Evolutionary conservation across 2,113 vertebrate species (phyloP).

Genomic region (Colius striatus): DNA sequence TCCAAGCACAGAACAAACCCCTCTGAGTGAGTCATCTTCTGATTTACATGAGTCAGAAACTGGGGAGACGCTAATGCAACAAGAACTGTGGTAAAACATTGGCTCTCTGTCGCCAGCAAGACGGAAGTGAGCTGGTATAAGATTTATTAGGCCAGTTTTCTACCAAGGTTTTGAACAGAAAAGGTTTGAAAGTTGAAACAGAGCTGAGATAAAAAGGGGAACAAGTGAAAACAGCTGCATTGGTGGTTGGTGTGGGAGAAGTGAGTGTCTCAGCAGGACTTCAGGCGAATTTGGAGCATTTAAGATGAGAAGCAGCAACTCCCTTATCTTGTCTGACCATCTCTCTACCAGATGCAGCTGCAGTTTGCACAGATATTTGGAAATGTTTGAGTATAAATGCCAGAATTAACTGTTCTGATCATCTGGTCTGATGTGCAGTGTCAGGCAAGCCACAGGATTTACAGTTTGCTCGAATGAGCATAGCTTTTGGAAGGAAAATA

Average conservation of each 20-base stretch:
- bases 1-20: background rate
- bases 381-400: background rate
- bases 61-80: background rate
- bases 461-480: background rate
- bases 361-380: background rate
- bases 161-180: background rate
- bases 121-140: accelerated
- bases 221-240: background rate
- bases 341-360: background rate
- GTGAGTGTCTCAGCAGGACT: background rate
- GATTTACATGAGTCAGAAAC: background rate
- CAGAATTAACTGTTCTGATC: background rate
- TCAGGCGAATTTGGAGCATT: accelerated
- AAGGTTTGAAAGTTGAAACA: background rate
- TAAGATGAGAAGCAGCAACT: background rate
- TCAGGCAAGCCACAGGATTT: background rate
- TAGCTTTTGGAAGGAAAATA: background rate
- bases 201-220: background rate
- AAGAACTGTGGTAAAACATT: accelerated
- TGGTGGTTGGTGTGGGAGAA: background rate
- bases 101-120: background rate
- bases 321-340: background rate
- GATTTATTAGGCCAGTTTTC: background rate
- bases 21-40: background rate
- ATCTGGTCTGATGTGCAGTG: background rate